A percentile compares a stretch with the other conserved stretches of the same genome.
Evolutionary conservation across 2,888 invertebrate genomes (phyloP).

Genomic region (Chymomyza amoena): DNA sequence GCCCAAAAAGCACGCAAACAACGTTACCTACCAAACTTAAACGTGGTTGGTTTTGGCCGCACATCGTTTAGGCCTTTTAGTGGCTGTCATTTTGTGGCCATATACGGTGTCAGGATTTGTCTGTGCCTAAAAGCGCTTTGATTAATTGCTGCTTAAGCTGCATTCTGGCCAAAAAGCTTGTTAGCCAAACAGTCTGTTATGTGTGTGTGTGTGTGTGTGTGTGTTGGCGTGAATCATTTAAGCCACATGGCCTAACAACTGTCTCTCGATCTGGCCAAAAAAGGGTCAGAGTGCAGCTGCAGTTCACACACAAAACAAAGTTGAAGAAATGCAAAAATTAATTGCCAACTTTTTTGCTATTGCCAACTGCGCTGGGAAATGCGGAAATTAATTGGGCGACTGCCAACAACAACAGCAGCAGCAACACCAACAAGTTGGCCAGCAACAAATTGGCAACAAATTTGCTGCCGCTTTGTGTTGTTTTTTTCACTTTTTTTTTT

Average conservation of each 20-base stretch:
- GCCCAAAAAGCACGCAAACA: constrained; percentile 46
- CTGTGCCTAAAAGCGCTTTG: constrained; percentile 68
- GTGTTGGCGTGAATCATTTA: constrained; percentile 73
- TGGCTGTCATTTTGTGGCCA: constrained; percentile 70
- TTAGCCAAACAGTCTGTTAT: background rate
- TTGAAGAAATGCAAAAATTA: constrained; percentile 73
- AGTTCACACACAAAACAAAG: constrained; percentile 32
- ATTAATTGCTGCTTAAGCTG: constrained; percentile 70
- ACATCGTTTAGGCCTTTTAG: constrained; percentile 22
- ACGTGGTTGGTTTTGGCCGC: background rate
- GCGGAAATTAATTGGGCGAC: constrained; percentile 72
- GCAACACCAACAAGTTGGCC: constrained; percentile 38
- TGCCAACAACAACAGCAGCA: constrained; percentile 20
- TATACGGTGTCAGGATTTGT: constrained; percentile 73
- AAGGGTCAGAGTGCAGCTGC: constrained; percentile 64
- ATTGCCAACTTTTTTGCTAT: constrained; percentile 59
- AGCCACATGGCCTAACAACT: constrained; percentile 38
- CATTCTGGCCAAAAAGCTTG: constrained; percentile 29
- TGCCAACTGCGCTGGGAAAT: constrained; percentile 52
- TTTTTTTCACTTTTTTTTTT: no score
- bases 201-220: constrained; percentile 8
- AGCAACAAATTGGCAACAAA: constrained; percentile 70
- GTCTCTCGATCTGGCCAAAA: constrained; percentile 23
- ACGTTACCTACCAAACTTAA: no score
- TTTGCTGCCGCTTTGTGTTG: constrained; percentile 32